Evolutionary conservation across 1,140 invertebrate genomes (phyloP).

Genomic region (Achatina immaculata): DNA sequence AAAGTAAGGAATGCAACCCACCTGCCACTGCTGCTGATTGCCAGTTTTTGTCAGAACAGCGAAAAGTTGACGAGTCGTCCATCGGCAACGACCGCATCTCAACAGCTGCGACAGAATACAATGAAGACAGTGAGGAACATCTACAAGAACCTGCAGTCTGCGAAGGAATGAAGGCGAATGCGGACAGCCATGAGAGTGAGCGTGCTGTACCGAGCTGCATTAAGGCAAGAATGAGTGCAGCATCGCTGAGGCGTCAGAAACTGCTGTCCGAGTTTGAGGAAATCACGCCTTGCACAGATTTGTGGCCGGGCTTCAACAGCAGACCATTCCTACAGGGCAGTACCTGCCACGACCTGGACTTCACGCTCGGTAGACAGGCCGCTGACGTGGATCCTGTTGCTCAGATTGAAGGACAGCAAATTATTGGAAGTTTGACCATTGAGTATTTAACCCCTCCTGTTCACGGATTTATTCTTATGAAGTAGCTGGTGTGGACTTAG

Average conservation of each 20-base stretch:
- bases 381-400: background rate
- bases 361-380: background rate
- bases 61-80: background rate
- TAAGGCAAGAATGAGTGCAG: background rate
- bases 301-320: background rate
- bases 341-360: background rate
- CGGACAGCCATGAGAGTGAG: background rate
- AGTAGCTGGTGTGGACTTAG: background rate
- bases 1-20: background rate
- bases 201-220: background rate
- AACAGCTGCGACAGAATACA: background rate
- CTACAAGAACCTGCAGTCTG: background rate
- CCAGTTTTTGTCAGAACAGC: background rate
- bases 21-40: too few relatives aligned
- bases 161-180: background rate
- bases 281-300: background rate
- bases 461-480: background rate
- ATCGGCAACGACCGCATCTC: background rate
- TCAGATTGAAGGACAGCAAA: background rate
- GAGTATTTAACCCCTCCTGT: background rate
- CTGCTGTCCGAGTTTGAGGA: slow-evolving; percentile 1
- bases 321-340: background rate
- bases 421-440: background rate
- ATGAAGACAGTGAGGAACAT: background rate
- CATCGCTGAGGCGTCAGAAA: background rate